Evolutionary conservation across 2,888 invertebrate species (phyloP).

Genomic region (Quadriops clusia): DNA sequence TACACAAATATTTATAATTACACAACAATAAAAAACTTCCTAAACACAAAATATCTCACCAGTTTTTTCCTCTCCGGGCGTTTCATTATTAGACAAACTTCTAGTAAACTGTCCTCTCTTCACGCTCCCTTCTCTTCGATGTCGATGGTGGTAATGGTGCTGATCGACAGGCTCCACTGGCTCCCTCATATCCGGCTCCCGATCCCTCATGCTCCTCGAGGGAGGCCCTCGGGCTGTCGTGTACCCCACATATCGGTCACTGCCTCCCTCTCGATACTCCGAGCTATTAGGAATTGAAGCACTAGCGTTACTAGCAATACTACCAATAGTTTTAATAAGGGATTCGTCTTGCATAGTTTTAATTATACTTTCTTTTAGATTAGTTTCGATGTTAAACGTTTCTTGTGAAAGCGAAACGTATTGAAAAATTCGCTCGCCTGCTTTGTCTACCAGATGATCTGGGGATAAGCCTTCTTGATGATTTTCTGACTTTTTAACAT

Average conservation of each 20-base stretch:
- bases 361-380: too few species aligned
- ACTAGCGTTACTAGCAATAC: slow-evolving; percentile 11
- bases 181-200: slow-evolving; percentile 12
- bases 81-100: slow-evolving; percentile 71
- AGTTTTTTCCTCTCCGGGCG: slow-evolving; percentile 73
- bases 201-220: slow-evolving; percentile 12
- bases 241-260: slow-evolving; percentile 22
- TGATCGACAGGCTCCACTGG: slow-evolving; percentile 14
- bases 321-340: slow-evolving; percentile 7
- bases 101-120: slow-evolving; percentile 56
- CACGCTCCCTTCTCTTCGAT: slow-evolving; percentile 44
- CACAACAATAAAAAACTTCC: too few species aligned
- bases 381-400: too few species aligned
- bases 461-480: too few species aligned
- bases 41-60: slow-evolving; percentile 46
- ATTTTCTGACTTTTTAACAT: too few species aligned
- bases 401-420: too few species aligned
- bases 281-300: slow-evolving; percentile 16
- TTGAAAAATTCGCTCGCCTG: too few species aligned
- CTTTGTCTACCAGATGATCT: too few species aligned
- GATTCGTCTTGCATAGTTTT: too few species aligned
- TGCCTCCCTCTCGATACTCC: slow-evolving; percentile 26
- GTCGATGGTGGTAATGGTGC: slow-evolving; percentile 34
- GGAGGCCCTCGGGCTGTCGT: slow-evolving; percentile 20
- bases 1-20: too few species aligned